Percentiles rank a stretch among this genome's conserved stretches.
These are phyloP conservation scores for Tragelaphus buxtoni DNA, from an alignment of 2,113 vertebrate species.

Conservation along the genomic window DNA sequence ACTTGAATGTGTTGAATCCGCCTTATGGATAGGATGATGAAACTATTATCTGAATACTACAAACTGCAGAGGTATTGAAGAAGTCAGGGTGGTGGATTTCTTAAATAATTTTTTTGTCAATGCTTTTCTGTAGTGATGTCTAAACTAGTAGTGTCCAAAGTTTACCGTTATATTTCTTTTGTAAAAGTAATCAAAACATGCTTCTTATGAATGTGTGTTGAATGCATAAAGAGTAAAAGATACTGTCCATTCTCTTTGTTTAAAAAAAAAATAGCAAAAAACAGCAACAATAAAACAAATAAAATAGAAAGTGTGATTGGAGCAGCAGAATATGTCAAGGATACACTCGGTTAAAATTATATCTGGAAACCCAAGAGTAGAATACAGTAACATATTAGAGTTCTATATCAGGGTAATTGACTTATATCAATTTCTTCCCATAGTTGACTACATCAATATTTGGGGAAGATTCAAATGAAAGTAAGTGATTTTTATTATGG, in stretches of 20 bases:
- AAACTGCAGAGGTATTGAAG: not conserved
- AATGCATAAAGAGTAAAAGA: not conserved
- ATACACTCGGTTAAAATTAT: not conserved
- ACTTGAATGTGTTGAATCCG: not conserved
- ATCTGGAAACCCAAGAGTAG: not conserved
- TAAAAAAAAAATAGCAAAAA: not conserved
- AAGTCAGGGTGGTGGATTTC: not conserved
- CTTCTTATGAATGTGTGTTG: not conserved
- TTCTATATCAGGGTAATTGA: not conserved
- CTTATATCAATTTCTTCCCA: not conserved
- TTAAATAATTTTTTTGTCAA: not conserved
- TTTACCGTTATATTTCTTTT: not conserved
- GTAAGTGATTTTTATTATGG: not conserved
- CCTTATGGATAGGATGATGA: not conserved
- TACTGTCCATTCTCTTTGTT: not conserved
- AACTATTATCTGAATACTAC: not conserved
- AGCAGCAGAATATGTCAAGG: not conserved
- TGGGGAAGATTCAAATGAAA: not conserved
- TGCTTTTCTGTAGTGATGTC: not conserved
- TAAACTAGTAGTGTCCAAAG: not conserved
- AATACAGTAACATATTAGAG: not conserved
- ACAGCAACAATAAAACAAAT: not conserved
- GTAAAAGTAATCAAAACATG: not conserved
- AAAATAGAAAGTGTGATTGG: not conserved
- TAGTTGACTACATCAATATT: not conserved